These are phyloP conservation scores for Trichosurus vulpecula DNA, from an alignment of 2,797 vertebrate species.

Conservation along the genomic window DNA sequence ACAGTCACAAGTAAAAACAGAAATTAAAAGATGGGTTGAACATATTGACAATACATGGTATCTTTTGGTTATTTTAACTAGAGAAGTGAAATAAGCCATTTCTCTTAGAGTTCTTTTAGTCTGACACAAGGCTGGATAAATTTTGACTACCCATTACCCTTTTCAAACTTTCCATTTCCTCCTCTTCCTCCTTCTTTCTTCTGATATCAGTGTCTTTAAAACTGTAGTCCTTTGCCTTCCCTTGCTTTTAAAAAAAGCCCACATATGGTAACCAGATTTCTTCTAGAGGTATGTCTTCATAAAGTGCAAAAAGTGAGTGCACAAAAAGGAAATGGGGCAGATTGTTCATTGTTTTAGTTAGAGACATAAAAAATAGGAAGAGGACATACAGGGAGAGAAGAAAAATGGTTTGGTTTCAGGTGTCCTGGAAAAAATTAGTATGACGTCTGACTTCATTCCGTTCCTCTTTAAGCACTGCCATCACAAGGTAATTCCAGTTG, in stretches of 20 bases:
- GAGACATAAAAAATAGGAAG: background rate
- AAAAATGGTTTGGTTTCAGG: background rate
- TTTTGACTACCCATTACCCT: background rate
- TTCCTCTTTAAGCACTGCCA: background rate
- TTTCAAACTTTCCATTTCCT: background rate
- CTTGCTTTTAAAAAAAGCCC: constrained; percentile 10
- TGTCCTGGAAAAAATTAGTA: constrained; percentile 2
- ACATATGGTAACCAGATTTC: constrained; percentile 53
- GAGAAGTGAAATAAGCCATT: background rate
- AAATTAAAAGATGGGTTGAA: background rate
- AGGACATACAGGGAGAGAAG: background rate
- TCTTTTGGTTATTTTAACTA: background rate
- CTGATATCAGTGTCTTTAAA: background rate
- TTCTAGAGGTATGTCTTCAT: background rate
- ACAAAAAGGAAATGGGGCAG: background rate
- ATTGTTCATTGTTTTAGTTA: background rate
- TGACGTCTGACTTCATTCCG: background rate
- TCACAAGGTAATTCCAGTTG: background rate
- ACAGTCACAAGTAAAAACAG: background rate
- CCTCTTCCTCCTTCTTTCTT: background rate
- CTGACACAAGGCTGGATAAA: background rate
- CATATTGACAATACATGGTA: background rate
- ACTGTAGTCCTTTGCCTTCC: background rate
- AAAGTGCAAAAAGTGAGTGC: background rate
- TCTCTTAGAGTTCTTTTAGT: background rate